A percentile compares a stretch with the other conserved stretches of the same genome.
Conservation (phyloP, 2,888 invertebrate species). For the Miltochrista miniata region DNA sequence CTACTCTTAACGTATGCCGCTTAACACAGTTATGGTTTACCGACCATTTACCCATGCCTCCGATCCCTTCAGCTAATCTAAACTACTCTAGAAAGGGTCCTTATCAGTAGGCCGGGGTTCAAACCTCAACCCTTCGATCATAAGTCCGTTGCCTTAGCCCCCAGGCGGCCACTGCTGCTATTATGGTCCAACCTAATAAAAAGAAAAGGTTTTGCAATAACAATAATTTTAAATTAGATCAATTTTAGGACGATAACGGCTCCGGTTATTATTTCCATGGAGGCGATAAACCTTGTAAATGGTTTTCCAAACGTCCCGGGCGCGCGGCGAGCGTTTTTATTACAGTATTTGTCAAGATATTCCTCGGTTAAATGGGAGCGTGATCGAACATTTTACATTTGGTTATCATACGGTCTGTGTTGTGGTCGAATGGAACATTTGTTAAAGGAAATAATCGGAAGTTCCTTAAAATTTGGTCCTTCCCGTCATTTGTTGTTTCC, state of each 20-base stretch:
- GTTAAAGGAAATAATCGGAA: conserved; percentile 37
- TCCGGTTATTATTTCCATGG: conserved; percentile 81
- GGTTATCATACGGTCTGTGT: conserved; percentile 67
- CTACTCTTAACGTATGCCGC: too few species aligned
- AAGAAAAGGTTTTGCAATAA: conserved; percentile 78
- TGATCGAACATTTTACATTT: conserved; percentile 78
- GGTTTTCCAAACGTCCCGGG: conserved; percentile 80
- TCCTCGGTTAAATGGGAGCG: conserved; percentile 67
- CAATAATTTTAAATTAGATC: conserved; percentile 82
- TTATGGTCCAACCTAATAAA: conserved; percentile 73
- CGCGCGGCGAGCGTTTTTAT: conserved; percentile 77
- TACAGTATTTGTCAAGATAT: conserved; percentile 81
- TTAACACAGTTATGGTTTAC: too few species aligned
- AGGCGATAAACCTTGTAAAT: conserved; percentile 81
- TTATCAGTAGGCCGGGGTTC: too few species aligned
- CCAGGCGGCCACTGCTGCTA: conserved; percentile 33
- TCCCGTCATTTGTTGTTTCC: too few species aligned
- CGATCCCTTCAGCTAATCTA: too few species aligned
- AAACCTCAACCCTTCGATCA: too few species aligned
- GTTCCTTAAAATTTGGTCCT: too few species aligned
- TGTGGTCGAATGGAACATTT: conserved; percentile 47
- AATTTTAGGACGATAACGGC: conserved; percentile 80
- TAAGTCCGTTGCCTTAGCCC: too few species aligned
- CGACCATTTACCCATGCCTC: too few species aligned
- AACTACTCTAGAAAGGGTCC: too few species aligned